A percentile compares a stretch with the other conserved stretches of the same genome.
phyloP scores from a whole-genome alignment of 2,113 vertebrate species.

The Calyptommatus sinebrachiatus region DNA sequence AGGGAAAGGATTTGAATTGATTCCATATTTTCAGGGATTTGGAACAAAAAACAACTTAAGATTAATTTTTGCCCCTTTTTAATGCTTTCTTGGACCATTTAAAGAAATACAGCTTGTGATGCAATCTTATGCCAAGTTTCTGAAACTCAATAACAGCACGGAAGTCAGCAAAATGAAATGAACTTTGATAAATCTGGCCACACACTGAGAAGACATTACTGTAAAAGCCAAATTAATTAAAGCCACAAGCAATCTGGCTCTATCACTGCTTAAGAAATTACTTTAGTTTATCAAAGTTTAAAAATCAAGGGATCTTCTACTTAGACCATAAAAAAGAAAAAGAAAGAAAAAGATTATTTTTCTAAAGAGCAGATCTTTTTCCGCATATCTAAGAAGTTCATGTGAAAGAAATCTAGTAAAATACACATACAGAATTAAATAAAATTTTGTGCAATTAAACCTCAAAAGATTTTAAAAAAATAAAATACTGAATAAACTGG shows the following conservation, averaged over 20 bases:
- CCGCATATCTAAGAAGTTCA: neutral
- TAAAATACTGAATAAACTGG: too few relatives aligned
- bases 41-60: neutral
- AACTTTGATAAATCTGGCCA: neutral
- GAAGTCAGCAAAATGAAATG: neutral
- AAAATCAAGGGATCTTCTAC: neutral
- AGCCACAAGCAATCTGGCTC: conserved; percentile 21
- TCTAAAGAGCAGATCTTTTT: neutral
- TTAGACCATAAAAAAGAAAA: neutral
- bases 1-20: neutral
- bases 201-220: neutral
- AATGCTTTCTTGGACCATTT: neutral
- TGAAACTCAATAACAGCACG: conserved; percentile 13
- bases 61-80: conserved; percentile 1
- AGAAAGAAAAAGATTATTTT: too few relatives aligned
- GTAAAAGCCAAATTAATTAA: conserved; percentile 29
- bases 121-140: conserved; percentile 12
- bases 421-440: too few relatives aligned
- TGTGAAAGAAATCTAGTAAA: neutral
- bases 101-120: neutral
- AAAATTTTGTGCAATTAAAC: too few relatives aligned
- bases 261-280: neutral
- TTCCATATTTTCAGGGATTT: neutral
- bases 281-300: conserved; percentile 9
- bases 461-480: too few relatives aligned